A percentile compares a stretch with the other conserved stretches of the same genome.
phyloP scores from a whole-genome alignment of 2,797 vertebrate species.

The Aldrovandia affinis region DNA sequence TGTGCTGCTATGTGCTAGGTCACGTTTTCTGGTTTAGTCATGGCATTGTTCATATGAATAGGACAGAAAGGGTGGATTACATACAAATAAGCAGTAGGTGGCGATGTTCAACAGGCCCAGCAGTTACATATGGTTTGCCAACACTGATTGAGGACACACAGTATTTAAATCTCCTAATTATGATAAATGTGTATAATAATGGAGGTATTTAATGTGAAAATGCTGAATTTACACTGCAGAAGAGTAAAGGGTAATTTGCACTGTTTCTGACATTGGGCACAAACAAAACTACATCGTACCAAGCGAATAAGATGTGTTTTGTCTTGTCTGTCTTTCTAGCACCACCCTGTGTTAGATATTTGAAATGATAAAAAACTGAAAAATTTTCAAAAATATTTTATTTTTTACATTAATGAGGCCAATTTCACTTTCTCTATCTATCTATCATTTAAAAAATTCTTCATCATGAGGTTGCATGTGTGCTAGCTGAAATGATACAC shows the following conservation, averaged over 20 bases:
- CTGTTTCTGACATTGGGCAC: not conserved
- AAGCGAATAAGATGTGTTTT: not conserved
- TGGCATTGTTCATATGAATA: not conserved
- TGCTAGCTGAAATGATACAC: conserved; percentile 29
- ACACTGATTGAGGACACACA: not conserved
- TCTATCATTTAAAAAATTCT: conserved; percentile 34
- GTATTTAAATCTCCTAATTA: not conserved
- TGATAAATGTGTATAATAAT: not conserved
- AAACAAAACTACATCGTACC: not conserved
- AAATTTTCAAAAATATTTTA: not conserved
- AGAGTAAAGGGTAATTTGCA: not conserved
- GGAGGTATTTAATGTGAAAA: not conserved
- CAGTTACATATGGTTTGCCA: not conserved
- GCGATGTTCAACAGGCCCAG: conserved; percentile 57
- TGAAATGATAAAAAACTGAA: not conserved
- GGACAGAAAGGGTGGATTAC: not conserved
- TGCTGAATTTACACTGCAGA: not conserved
- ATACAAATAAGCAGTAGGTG: conserved; percentile 65
- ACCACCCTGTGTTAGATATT: not conserved
- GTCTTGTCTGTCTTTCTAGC: not conserved
- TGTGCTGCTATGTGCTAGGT: not conserved
- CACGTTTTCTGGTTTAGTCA: too few relatives aligned
- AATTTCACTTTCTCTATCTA: conserved; percentile 24
- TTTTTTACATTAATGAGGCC: conserved; percentile 3
- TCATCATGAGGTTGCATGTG: conserved; percentile 27